Conservation (phyloP, 1,140 invertebrate species). For the Atta colombica region DNA sequence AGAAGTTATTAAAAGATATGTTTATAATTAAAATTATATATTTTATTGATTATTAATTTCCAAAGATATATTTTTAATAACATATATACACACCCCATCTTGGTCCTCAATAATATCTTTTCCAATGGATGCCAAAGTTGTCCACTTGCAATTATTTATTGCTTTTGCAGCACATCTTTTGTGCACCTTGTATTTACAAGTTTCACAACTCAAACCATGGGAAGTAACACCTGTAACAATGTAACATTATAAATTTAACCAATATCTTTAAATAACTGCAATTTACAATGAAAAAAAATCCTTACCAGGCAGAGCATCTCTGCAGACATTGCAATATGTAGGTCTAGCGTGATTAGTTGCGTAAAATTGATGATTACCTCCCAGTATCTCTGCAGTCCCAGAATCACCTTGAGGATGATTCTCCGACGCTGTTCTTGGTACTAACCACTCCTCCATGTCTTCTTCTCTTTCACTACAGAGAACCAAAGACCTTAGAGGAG, state of each 20-base stretch:
- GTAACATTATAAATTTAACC: not conserved
- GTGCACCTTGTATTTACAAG: conserved; percentile 98
- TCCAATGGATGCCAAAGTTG: conserved; percentile 96
- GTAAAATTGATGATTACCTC: conserved; percentile 97
- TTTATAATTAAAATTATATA: not conserved
- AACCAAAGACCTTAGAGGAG: conserved; percentile 93
- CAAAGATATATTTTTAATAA: conserved; percentile 28
- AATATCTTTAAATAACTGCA: not conserved
- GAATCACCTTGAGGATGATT: conserved; percentile 89
- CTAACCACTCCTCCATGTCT: conserved; percentile 97
- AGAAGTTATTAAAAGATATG: not conserved
- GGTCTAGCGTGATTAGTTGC: conserved; percentile 97
- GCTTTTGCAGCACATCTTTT: conserved; percentile 97
- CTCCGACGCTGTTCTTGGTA: conserved; percentile 91
- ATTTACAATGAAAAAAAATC: conserved; percentile 17
- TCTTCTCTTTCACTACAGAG: conserved; percentile 92
- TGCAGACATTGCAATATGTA: conserved; percentile 98
- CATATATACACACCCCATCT: conserved; percentile 91
- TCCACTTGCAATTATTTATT: conserved; percentile 98
- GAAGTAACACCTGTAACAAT: conserved; percentile 92
- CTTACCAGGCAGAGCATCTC: conserved; percentile 94
- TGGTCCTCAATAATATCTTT: conserved; percentile 97
- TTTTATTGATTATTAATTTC: conserved; percentile 1
- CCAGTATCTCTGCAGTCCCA: conserved; percentile 91
- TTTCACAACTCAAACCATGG: conserved; percentile 97